These are phyloP conservation scores for Tetragonisca angustula DNA, from an alignment of 2,888 invertebrate genomes.

Conservation along the genomic window DNA sequence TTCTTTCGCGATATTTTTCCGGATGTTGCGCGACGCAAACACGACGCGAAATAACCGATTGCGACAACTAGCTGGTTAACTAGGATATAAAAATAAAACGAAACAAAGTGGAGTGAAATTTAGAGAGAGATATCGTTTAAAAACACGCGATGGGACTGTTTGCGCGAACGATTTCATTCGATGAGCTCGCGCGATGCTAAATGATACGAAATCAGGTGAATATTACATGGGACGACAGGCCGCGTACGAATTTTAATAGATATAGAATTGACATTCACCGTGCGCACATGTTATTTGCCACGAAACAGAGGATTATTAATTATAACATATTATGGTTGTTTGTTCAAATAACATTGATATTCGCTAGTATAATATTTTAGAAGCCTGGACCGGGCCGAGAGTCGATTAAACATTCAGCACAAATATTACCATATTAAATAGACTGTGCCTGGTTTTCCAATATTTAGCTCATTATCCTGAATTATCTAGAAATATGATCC, in stretches of 20 bases:
- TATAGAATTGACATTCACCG: neutral
- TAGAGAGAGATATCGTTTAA: neutral
- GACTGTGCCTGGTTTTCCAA: neutral
- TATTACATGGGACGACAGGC: neutral
- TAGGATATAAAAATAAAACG: neutral
- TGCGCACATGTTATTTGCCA: neutral
- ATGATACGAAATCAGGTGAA: neutral
- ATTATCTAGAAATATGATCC: neutral
- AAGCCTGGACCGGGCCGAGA: neutral
- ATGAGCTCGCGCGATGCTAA: neutral
- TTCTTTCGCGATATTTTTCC: constrained; percentile 17
- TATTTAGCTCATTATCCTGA: neutral
- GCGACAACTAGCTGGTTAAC: neutral
- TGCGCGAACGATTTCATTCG: neutral
- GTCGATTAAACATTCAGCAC: neutral
- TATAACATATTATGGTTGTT: neutral
- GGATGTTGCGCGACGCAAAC: neutral
- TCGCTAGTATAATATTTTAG: neutral
- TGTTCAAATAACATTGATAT: neutral
- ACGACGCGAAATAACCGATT: neutral
- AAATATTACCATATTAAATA: neutral
- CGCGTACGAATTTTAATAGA: neutral
- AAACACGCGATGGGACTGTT: no score
- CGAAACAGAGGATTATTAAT: neutral
- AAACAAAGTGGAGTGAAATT: neutral